Evolutionary conservation across 2,113 vertebrate species (phyloP), one percentile per base, ranked within the genome.

Genomic region (Atlantisia rogersi): DNA sequence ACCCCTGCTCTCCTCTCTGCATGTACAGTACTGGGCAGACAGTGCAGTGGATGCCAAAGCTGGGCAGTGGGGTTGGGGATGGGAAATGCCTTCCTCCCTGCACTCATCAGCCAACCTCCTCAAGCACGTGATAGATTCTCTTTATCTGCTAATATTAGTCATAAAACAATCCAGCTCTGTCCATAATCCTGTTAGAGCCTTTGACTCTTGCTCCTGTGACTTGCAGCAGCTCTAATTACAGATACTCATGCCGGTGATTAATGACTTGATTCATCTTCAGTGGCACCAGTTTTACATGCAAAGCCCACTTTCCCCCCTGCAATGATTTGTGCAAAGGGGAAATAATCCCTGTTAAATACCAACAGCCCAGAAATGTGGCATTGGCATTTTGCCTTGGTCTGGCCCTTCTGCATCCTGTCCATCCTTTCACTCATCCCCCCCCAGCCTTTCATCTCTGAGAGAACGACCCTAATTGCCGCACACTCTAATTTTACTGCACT

Each of bases 121-220:
- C 2, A 1, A 59, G 77, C 65, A 37, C 3, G 9, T 32, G 64
- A 67, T 46, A 52, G 62, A 14, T 65, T 85, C 86, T n/a, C 79
- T 86, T 85, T 89, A 89, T 88, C 90, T 91, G 73, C 80, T 93
- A 68, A 84, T 76, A 73, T 71, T 63, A 53, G 83, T 65, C 86
- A 82, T 92, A 95, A 96, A 96, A 58, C 67, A 58, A 84, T 92
- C 95, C 86, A 82, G 65, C 79, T 84, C 86, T 94, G 94, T 74
- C 86, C 70, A 11, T 96, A 96, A 95, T 96, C 86, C 91, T 52
- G 86, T 96, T 96, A 95, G 62, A 95, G 83, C 86, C 95, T 92
- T 91, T 95, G 92, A 78, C 94, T 96, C 83, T 59, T 92, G 87
- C 91, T 95, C 73, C 92, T 86, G 93, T 77, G 94, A 91, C 92